Base-by-base conservation (phyloP, 2,113 vertebrate genomes). In the Coturnix japonica region DNA sequence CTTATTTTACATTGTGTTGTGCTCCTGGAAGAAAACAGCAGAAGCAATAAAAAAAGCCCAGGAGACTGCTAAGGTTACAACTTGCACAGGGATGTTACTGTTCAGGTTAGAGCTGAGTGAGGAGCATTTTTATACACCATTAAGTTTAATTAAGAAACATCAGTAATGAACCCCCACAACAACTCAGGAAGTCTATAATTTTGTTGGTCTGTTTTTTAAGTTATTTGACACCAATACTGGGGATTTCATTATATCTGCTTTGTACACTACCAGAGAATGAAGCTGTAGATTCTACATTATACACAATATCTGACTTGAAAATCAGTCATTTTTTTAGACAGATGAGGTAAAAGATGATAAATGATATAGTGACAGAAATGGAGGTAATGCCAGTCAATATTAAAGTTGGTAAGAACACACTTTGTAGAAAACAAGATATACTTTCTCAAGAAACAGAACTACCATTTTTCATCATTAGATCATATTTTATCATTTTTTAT, bases 11-110 rank as follows among this genome's bases (percentile, higher is more conserved):
- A 26, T 43, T 54, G n/a, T 28, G 20, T n/a, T 7, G 4, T 51
- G 51, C 15, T 76, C 67, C 60, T 81, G 72, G 78, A 94, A 81
- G 80, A 71, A 85, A 90, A 77, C 20, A 74, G 43, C 44, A 89
- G 46, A 61, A 94, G 54, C 9, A 28, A 60, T 28, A 61, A 49
- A 61, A 94, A 94, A 77, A 37, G 47, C 79, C 46, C 60, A 11
- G 2, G 59, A 69, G 71, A 61, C 25, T 76, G 25, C 31, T 77
- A 63, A 63, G 67, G 33, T 82, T 85, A 44, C 75, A 87, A 23
- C 12, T 54, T 77, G 33, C 53, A 33, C 1, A 59, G 85, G 56
- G 65, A 49, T 1, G 1, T 72, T 72, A 39, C 57, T 78, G 56
- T 15, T 87, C 33, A 89, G 69, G 60, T 22, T 80, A 39, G 33